Base-by-base conservation (phyloP, 2,888 invertebrate species). In the Drosophila eohydei region DNA sequence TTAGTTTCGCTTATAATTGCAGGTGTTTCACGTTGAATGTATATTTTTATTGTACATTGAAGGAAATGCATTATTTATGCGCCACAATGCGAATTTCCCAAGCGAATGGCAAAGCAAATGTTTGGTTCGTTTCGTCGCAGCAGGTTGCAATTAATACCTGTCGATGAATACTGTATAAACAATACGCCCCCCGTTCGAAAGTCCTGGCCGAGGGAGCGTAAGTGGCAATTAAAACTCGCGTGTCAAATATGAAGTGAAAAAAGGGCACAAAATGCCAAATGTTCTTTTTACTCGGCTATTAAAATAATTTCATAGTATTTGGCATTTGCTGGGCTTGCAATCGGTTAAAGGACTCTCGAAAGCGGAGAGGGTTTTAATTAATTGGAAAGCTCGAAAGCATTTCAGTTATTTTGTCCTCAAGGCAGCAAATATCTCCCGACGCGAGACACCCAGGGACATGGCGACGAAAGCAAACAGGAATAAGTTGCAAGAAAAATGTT, bases 401-500 rank as follows among this genome's bases (percentile, higher is more conserved):
- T 80, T 66, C 74, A 73, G 52, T 38, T 65, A 80, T 83, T 76
- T 76, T 66, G 74, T 78, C 81, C 73, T 54, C 65, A 60, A 72
- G 70, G 60, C 66, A 56, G 70, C 62, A 73, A 67, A 73, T 64
- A 71, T 51, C 59, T 61, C 69, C 64, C 57, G 60, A 38, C 26
- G 21, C 32, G 34, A 55, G 32, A n/a, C 16, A 14, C 21, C 2
- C 32, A 11, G 59, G 58, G n/a, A 36, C 41, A n/a, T n/a, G n/a
- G n/a, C n/a, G n/a, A 50, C 48, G 12, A 62, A 68, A 34, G 30
- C 48, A 50, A 50, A 50, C 36, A 41, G 11, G 52, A 64, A 65
- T 32, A 56, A 50, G 67, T 66, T 66, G 67, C 50, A 46, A 78
- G 71, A 73, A 84, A 87, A 81, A 85, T 80, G 69, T 85, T 84